Base-by-base conservation (phyloP, 2,888 invertebrate species). In the Ennomos fuscantarius region DNA sequence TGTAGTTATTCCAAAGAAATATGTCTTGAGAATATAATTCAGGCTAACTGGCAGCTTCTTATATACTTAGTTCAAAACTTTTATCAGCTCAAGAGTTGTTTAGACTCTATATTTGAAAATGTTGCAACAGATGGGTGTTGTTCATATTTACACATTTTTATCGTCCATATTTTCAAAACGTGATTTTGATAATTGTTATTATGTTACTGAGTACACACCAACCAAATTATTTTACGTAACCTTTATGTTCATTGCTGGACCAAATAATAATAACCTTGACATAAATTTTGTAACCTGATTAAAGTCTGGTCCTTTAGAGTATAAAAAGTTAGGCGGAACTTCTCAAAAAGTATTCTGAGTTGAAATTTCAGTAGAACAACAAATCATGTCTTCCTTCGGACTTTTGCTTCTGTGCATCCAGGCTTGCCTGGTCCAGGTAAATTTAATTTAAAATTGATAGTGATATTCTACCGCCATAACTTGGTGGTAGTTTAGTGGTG, bases 341-440 rank as follows among this genome's bases (percentile, higher is more conserved):
- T 9, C 10, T 8, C 2, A 13, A 9, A 36, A n/a, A 11, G 8
- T 46, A 46, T 46, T 46, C 46, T 46, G 37, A 34, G 24, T 8
- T n/a, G n/a, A 11, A 13, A 0, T 13, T 37, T 46, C 31, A 31
- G 37, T 31, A 9, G 42, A 44, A 24, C 24, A 44, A 12, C 3
- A 37, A 31, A 61, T 40, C 13, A 62, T 62, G 61, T 47, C 57
- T 41, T 37, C 54, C 41, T 62, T 57, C 15, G 41, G 34, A 34
- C 0, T 49, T 11, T 33, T 49, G 34, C 33, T 49, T 11, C 37
- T 62, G 13, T 61, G 61, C 55, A 33, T 62, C 39, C 65, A 63
- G 51, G 57, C 55, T 61, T 55, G 57, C 49, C 40, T 63, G 62
- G 46, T 72, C 35, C 68, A 70, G 68, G 74, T 74, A 63, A 9